phyloP scores from a whole-genome alignment of 2,888 invertebrate genomes.

The Mythimna lalbum region DNA sequence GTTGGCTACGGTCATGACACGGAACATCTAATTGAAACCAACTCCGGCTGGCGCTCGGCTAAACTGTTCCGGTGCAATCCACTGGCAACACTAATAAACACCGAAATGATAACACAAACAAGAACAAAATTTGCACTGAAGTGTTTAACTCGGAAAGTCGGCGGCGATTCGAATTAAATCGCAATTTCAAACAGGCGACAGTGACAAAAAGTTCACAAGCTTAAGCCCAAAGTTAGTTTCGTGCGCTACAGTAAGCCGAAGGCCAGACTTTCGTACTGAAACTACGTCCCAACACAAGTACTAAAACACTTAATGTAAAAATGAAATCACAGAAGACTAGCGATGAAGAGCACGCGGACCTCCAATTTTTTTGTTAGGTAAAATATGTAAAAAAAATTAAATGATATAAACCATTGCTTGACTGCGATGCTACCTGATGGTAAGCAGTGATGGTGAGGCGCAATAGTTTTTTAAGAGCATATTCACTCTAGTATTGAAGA shows the following conservation, averaged over 20 bases:
- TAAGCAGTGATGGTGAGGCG: too few species aligned
- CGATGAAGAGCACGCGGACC: neutral
- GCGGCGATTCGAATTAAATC: slow-evolving; percentile 72
- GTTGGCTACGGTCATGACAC: slow-evolving; percentile 63
- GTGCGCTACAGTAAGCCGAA: slow-evolving; percentile 68
- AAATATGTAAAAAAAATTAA: neutral
- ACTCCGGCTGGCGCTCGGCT: slow-evolving; percentile 65
- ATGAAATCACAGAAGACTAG: slow-evolving; percentile 32
- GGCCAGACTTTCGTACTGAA: slow-evolving; percentile 67
- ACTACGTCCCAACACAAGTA: slow-evolving; percentile 41
- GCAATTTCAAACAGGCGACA: slow-evolving; percentile 71
- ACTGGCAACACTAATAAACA: slow-evolving; percentile 27
- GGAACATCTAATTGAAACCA: slow-evolving; percentile 76
- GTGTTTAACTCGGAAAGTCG: slow-evolving; percentile 62
- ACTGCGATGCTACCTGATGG: too few species aligned
- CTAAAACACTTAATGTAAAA: slow-evolving; percentile 49
- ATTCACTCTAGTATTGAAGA: too few species aligned
- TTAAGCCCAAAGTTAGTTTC: slow-evolving; percentile 75
- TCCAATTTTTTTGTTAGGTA: neutral
- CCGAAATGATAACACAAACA: slow-evolving; percentile 53
- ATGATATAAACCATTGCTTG: too few species aligned
- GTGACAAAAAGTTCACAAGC: slow-evolving; percentile 79
- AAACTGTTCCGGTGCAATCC: slow-evolving; percentile 58
- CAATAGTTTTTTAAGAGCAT: too few species aligned
- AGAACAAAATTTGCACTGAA: slow-evolving; percentile 59